Evolutionary conservation across 1,140 invertebrate species (phyloP).

Genomic region (Zaprionus vittiger): DNA sequence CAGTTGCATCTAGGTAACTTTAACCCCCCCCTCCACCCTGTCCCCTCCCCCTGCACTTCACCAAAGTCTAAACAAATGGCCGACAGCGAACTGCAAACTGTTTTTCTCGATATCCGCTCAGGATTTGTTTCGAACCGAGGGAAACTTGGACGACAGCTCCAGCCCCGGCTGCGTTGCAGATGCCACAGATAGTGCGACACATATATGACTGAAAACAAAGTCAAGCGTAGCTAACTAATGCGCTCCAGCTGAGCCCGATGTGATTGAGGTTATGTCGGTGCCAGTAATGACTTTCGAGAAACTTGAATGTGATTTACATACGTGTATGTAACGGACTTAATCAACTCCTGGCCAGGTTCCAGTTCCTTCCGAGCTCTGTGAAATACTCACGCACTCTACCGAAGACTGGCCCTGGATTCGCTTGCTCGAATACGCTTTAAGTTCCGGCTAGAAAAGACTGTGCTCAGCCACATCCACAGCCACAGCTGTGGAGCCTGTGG

Average conservation of each 20-base stretch:
- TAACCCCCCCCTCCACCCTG: background rate
- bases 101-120: slow-evolving; percentile 68
- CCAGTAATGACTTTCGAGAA: background rate
- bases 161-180: background rate
- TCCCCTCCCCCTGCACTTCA: background rate
- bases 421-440: no score
- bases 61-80: slow-evolving; percentile 32
- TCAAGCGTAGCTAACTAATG: background rate
- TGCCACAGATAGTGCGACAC: background rate
- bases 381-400: no score
- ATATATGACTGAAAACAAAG: background rate
- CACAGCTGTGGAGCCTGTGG: no score
- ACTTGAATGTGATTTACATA: background rate
- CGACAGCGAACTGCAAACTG: slow-evolving; percentile 44
- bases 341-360: background rate
- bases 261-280: background rate
- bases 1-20: slow-evolving; percentile 8
- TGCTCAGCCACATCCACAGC: no score
- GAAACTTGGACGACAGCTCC: slow-evolving; percentile 20
- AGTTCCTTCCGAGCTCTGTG: no score
- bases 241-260: background rate
- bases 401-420: no score
- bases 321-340: background rate
- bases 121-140: slow-evolving; percentile 41
- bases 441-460: no score